Percentiles rank a stretch among this genome's conserved stretches.
Conservation (phyloP, 1,140 invertebrate species). For the Scaptomyza graminum region DNA sequence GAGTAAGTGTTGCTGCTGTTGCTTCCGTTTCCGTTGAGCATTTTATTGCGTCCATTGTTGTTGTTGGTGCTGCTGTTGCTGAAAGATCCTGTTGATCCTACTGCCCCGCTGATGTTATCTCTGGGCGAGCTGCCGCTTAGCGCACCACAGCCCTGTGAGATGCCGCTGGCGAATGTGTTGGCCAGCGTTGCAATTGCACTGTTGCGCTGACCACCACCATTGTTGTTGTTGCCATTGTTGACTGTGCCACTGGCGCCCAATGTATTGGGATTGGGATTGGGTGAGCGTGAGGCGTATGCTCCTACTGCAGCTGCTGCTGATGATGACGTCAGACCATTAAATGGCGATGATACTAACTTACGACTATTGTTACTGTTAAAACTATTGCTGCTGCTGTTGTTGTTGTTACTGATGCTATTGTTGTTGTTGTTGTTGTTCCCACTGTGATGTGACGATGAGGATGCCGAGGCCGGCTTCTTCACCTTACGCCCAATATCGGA, state of each 20-base stretch:
- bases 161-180: slow-evolving; percentile 79
- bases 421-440: slow-evolving; percentile 50
- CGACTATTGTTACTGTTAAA: slow-evolving; percentile 81
- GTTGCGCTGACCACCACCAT: neutral
- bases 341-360: slow-evolving; percentile 81
- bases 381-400: slow-evolving; percentile 72
- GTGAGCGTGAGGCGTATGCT: slow-evolving; percentile 60
- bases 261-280: slow-evolving; percentile 74
- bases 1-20: slow-evolving; percentile 36
- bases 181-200: slow-evolving; percentile 57
- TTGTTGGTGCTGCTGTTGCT: slow-evolving; percentile 16
- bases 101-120: slow-evolving; percentile 28
- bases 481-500: slow-evolving; percentile 93
- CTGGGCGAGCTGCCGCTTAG: slow-evolving; percentile 69
- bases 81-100: neutral
- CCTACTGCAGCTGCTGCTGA: slow-evolving; percentile 40
- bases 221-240: slow-evolving; percentile 56
- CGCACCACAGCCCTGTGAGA: slow-evolving; percentile 80
- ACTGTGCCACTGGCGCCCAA: slow-evolving; percentile 74
- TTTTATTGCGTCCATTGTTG: slow-evolving; percentile 61
- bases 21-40: slow-evolving; percentile 55
- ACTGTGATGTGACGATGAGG: slow-evolving; percentile 59
- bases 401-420: slow-evolving; percentile 57
- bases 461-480: slow-evolving; percentile 84
- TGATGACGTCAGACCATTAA: slow-evolving; percentile 69